Evolutionary conservation across 2,888 invertebrate genomes (phyloP), one percentile per base, ranked within the genome.

Genomic region (Andrena fulva): DNA sequence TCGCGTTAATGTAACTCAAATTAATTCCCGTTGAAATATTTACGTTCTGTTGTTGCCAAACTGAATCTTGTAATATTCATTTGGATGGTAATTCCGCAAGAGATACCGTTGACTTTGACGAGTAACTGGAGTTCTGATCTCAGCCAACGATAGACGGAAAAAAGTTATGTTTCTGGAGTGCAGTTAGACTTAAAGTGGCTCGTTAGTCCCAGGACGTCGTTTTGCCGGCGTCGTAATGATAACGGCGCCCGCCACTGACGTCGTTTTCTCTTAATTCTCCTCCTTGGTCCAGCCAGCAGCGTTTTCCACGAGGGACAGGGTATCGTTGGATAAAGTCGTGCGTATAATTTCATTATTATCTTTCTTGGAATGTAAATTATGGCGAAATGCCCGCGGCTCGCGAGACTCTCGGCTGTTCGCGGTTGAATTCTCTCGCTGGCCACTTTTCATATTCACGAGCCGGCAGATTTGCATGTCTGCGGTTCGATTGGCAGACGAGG

Each of bases 111-210:
- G 63, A 54, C 69, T 72, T 71, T 74, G 73, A 64, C 33, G 33
- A 76, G 79, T 63, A 83, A 80, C 66, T 68, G 54, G 31, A 80
- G 81, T 72, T 67, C 50, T 35, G 78, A 78, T 84, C 64, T 52
- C 72, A 42, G 68, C 59, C 31, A 31, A 72, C 72, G 77, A 73
- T 84, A 79, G 67, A 63, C 35, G 62, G 31, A 75, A 84, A 84
- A 77, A 77, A 77, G 71, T 77, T 82, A 71, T 62, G 85, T 77
- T 85, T 70, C 71, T 63, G 12, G 79, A 85, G 73, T 54, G 79
- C 70, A 78, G 85, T 79, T 85, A 69, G 75, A 77, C 76, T 64
- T 82, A 80, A 85, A 85, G 85, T 82, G 79, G 72, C 85, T 85
- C 77, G 77, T 85, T 85, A 85, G 85, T 78, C 63, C 70, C 73